Evolutionary conservation across 2,113 vertebrate species (phyloP).

Genomic region (Excalfactoria chinensis): DNA sequence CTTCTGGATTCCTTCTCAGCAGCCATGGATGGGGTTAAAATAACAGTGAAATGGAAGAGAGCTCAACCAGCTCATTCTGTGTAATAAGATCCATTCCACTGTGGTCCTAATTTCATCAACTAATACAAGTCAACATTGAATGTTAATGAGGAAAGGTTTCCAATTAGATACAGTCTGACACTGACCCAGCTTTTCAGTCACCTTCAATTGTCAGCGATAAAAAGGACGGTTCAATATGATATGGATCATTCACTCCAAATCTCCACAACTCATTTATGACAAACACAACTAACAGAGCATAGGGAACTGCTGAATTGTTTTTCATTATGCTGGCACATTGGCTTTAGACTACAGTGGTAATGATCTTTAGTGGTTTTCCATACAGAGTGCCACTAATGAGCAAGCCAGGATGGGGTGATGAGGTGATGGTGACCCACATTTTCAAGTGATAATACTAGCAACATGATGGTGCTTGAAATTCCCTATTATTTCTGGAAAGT

Average conservation of each 20-base stretch:
- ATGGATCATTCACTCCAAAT: slow-evolving; percentile 88
- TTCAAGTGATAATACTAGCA: slow-evolving; percentile 56
- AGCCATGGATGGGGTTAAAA: slow-evolving; percentile 64
- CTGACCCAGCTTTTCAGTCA: slow-evolving; percentile 83
- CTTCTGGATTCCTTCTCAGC: slow-evolving; percentile 43
- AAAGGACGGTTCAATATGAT: slow-evolving; percentile 85
- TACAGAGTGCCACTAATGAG: slow-evolving; percentile 82
- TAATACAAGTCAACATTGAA: slow-evolving; percentile 78
- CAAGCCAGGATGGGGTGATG: slow-evolving; percentile 45
- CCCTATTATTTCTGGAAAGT: slow-evolving; percentile 67
- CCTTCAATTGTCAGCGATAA: slow-evolving; percentile 87
- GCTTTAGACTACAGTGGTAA: slow-evolving; percentile 82
- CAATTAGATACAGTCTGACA: slow-evolving; percentile 81
- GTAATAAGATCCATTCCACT: slow-evolving; percentile 77
- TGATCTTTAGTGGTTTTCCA: slow-evolving; percentile 85
- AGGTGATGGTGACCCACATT: slow-evolving; percentile 56
- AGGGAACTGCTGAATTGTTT: slow-evolving; percentile 85
- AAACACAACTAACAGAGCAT: slow-evolving; percentile 87
- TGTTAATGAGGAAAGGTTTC: slow-evolving; percentile 82
- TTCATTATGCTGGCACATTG: slow-evolving; percentile 86
- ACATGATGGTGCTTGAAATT: slow-evolving; percentile 54
- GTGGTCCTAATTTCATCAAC: slow-evolving; percentile 80
- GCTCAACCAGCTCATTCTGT: slow-evolving; percentile 66
- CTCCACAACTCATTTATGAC: slow-evolving; percentile 88
- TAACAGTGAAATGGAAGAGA: slow-evolving; percentile 70